A percentile compares a stretch with the other conserved stretches of the same genome.
Conservation (phyloP, 2,888 invertebrate species). For the Drosophila aldrichi region DNA sequence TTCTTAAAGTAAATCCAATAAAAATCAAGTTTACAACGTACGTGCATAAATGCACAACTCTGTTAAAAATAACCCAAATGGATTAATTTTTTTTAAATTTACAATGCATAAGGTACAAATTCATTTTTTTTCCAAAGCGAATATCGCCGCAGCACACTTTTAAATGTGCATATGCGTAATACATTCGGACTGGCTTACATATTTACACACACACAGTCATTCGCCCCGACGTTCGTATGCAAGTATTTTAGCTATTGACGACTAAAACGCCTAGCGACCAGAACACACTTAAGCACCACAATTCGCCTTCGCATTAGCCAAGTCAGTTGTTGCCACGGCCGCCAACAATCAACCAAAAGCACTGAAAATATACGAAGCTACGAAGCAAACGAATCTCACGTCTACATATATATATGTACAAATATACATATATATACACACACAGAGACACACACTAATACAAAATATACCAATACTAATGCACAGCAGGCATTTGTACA, state of each 20-base stretch:
- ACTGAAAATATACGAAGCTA: slow-evolving; percentile 76
- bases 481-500: slow-evolving; percentile 40
- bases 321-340: slow-evolving; percentile 73
- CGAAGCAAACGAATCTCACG: slow-evolving; percentile 68
- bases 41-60: slow-evolving; percentile 6
- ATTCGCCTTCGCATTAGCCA: slow-evolving; percentile 68
- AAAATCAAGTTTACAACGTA: slow-evolving; percentile 27
- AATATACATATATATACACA: slow-evolving; percentile 28
- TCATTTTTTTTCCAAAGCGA: slow-evolving; percentile 12
- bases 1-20: slow-evolving; percentile 49
- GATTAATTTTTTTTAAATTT: slow-evolving; percentile 9
- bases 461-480: slow-evolving; percentile 50
- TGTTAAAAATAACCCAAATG: neutral
- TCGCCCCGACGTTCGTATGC: slow-evolving; percentile 15
- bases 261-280: slow-evolving; percentile 66
- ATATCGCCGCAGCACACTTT: slow-evolving; percentile 8
- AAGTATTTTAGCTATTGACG: slow-evolving; percentile 51
- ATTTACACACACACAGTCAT: slow-evolving; percentile 16
- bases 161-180: slow-evolving; percentile 52
- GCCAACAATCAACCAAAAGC: slow-evolving; percentile 72
- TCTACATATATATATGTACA: slow-evolving; percentile 33
- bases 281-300: slow-evolving; percentile 62
- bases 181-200: slow-evolving; percentile 32
- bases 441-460: slow-evolving; percentile 39
- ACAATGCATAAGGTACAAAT: neutral